Evolutionary conservation across 35 echinoderm and acorn worm genomes (phyloP), one percentile per base, ranked within the genome.

Genomic region (Apostichopus japonicus): DNA sequence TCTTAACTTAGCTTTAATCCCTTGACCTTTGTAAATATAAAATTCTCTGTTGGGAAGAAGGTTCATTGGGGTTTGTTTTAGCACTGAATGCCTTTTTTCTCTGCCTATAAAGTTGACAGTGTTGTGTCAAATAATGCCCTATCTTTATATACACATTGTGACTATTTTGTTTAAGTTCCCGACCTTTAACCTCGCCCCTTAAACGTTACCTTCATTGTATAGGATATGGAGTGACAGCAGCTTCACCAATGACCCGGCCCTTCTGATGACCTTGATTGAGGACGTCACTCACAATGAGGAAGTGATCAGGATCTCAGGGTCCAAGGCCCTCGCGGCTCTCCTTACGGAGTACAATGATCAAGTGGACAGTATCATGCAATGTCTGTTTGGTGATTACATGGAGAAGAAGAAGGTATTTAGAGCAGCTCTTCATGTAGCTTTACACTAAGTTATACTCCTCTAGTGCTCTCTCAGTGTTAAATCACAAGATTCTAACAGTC

Each of bases 251-350:
- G 91, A 96, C 44, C 87, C 86, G 3, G 97, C 87, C 54, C 93
- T 98, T 15, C 92, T 95, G 23, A 87, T 88, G 51, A 86, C 94
- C 57, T 65, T 96, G 8, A 82, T 98, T 4, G 79, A 95, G 14
- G 97, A 98, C 78, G 57, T 96, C 78, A 92, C 95, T n/a, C 95
- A 98, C 65, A 54, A 90, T 94, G 93, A 95, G 22, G 91, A 94
- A 52, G 95, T 98, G 19, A 79, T 98, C 77, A 92, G 97, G 54
- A 79, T 90, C 16, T 92, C 93, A 14, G 93, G 92, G n/a, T 94
- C 97, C 6, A 80, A 83, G 21, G 95, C 93, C 19, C 81, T 98
- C 22, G 95, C 95, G 5, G 22, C 80, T 53, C 23, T 96, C 56
- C 56, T 98, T 44, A 83, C 84, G 14, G 93, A 98, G 16, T 96